Evolutionary conservation across 2,797 vertebrate species (phyloP).

Genomic region (Halcyon chelicuti): DNA sequence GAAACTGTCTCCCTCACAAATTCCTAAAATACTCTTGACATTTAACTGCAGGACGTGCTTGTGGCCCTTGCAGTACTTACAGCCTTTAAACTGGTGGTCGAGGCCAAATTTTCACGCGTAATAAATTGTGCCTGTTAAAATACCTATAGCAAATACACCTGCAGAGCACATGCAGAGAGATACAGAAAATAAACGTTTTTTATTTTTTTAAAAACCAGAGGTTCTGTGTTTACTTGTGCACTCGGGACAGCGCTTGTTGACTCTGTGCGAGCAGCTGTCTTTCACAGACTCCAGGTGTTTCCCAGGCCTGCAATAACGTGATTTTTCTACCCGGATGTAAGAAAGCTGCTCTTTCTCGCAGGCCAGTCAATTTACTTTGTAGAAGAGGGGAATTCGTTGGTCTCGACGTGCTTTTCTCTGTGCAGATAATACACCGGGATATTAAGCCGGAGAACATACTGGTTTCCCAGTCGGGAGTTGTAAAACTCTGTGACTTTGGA

Average conservation of each 20-base stretch:
- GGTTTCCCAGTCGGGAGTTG: slow-evolving; percentile 86
- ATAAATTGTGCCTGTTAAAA: neutral
- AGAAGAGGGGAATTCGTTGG: neutral
- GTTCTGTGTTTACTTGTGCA: neutral
- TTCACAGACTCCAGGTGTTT: neutral
- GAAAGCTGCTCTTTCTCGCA: neutral
- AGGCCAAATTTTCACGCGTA: neutral
- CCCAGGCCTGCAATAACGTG: neutral
- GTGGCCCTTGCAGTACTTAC: neutral
- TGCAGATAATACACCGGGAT: slow-evolving; percentile 91
- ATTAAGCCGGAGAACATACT: slow-evolving; percentile 94
- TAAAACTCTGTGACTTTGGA: slow-evolving; percentile 93
- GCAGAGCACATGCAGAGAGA: neutral
- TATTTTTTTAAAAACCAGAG: neutral
- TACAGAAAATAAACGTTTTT: neutral
- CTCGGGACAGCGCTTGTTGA: neutral
- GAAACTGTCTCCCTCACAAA: rapidly evolving
- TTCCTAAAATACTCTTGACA: neutral
- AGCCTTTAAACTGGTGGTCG: neutral
- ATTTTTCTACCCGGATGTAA: neutral
- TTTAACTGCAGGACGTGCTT: neutral
- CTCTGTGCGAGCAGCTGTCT: neutral
- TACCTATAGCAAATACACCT: neutral
- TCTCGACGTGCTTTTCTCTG: neutral
- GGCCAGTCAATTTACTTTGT: neutral